A percentile compares a stretch with the other conserved stretches of the same genome.
phyloP scores from a whole-genome alignment of 2,113 vertebrate species.

The Platanista minor region DNA sequence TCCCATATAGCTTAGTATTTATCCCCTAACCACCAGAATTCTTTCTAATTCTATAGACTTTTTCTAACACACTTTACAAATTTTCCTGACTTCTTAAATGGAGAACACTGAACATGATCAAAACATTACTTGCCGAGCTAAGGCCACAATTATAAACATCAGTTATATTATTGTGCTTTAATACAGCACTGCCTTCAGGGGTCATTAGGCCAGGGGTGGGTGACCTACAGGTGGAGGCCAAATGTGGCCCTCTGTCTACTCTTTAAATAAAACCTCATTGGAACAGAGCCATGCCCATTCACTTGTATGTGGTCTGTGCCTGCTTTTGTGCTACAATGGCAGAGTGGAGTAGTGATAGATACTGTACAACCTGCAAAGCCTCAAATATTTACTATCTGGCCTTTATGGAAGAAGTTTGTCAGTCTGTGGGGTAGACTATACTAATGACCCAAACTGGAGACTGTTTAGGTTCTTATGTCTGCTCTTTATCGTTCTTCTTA shows the following conservation, averaged over 20 bases:
- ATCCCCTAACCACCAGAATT: neutral
- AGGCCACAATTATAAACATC: neutral
- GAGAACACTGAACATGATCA: neutral
- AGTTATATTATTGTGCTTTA: neutral
- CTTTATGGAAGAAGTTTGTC: neutral
- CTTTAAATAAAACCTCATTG: neutral
- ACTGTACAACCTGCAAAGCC: neutral
- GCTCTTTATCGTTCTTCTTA: neutral
- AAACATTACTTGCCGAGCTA: neutral
- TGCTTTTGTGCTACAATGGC: neutral
- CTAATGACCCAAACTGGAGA: neutral
- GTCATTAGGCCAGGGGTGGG: neutral
- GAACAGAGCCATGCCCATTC: neutral
- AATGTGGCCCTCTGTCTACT: neutral
- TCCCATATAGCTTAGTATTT: neutral
- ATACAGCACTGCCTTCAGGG: neutral
- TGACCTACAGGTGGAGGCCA: neutral
- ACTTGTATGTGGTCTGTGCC: neutral
- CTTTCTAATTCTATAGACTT: neutral
- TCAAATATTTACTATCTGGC: neutral
- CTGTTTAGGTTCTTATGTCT: neutral
- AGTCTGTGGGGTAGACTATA: neutral
- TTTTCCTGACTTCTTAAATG: neutral
- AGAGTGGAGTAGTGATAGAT: neutral
- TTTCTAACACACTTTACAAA: neutral